Evolutionary conservation across 2,113 vertebrate species (phyloP).

Genomic region (Sander vitreus): DNA sequence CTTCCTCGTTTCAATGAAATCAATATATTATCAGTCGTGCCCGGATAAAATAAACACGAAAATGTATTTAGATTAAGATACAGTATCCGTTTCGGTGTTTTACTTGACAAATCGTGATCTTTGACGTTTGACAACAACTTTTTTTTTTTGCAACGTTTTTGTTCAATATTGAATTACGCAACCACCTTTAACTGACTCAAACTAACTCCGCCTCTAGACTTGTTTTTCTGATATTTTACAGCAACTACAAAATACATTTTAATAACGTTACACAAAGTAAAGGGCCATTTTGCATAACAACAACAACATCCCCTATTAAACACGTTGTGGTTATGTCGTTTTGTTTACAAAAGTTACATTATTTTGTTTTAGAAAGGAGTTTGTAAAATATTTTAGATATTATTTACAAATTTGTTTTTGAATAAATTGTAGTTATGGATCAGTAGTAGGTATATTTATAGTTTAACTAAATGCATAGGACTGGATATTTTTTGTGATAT

Average conservation of each 20-base stretch:
- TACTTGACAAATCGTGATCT: constrained; percentile 37
- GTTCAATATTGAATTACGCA: constrained; percentile 64
- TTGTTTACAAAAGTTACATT: background rate
- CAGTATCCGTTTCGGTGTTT: constrained; percentile 30
- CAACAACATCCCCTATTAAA: constrained; percentile 12
- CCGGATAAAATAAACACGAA: background rate
- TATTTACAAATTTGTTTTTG: background rate
- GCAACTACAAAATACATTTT: constrained; percentile 19
- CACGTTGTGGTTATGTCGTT: background rate
- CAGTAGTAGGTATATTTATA: background rate
- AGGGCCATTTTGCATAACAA: background rate
- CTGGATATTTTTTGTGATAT: background rate
- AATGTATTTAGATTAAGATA: constrained; percentile 13
- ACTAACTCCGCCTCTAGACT: constrained; percentile 62
- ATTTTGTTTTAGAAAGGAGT: background rate
- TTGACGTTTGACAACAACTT: constrained; percentile 70
- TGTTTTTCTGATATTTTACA: constrained; percentile 57
- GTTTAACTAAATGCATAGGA: background rate
- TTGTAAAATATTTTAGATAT: background rate
- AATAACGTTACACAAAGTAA: constrained; percentile 13
- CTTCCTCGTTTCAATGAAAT: constrained; percentile 33
- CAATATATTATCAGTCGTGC: background rate
- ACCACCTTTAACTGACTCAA: constrained; percentile 53
- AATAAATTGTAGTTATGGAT: background rate
- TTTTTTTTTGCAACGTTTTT: constrained; percentile 51